Conservation (phyloP, 2,113 vertebrate genomes). For the Pelmatolapia mariae region DNA sequence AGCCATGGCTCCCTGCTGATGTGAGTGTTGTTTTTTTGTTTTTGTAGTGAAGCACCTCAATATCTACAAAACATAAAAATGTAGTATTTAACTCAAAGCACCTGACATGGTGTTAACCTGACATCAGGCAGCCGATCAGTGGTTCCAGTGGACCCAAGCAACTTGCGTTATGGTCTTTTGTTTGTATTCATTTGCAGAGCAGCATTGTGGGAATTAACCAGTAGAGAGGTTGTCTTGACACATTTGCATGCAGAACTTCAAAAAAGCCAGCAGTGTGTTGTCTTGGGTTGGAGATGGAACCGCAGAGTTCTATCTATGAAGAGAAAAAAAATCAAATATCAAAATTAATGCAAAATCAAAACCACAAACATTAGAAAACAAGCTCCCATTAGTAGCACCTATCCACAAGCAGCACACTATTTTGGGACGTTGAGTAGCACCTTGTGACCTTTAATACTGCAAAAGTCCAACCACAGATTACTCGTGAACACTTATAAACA, state of each 20-base stretch:
- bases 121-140: neutral
- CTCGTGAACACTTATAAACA: neutral
- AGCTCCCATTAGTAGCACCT: accelerated
- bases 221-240: accelerated
- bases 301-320: neutral
- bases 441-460: neutral
- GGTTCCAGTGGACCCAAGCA: neutral
- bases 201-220: neutral
- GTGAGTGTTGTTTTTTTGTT: neutral
- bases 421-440: neutral
- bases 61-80: neutral
- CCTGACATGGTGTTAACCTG: neutral
- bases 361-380: neutral
- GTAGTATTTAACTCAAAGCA: neutral
- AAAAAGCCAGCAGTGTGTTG: neutral
- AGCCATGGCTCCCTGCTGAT: neutral
- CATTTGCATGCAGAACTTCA: neutral
- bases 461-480: neutral
- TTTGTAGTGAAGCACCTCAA: neutral
- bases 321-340: neutral
- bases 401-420: neutral
- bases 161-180: neutral
- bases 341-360: neutral
- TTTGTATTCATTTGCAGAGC: neutral
- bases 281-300: accelerated